phyloP scores from a whole-genome alignment of 2,797 vertebrate genomes.

The Champsocephalus esox region DNA sequence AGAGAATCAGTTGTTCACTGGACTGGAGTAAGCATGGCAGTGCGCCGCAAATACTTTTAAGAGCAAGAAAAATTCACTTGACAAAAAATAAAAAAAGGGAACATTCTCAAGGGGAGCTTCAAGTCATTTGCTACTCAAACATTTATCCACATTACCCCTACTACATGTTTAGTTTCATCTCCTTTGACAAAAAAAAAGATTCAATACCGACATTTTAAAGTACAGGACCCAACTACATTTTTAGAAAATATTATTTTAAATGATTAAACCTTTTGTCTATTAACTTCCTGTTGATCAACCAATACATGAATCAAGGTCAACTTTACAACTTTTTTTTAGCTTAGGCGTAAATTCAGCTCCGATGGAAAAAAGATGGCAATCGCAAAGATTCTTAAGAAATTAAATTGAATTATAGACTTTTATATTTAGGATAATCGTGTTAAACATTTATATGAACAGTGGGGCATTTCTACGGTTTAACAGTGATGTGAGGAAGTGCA shows the following conservation, averaged over 20 bases:
- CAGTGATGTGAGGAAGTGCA: slow-evolving; percentile 27
- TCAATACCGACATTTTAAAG: not conserved
- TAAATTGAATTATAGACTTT: not conserved
- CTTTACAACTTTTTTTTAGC: too few species aligned
- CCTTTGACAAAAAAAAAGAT: not conserved
- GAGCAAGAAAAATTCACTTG: not conserved
- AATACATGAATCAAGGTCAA: not conserved
- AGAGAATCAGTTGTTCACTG: not conserved
- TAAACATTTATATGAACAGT: not conserved
- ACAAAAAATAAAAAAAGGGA: not conserved
- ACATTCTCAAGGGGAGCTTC: not conserved
- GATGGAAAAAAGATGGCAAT: not conserved
- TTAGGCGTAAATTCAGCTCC: too few species aligned
- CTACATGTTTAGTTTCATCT: not conserved
- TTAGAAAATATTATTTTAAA: not conserved
- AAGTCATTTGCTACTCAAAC: not conserved
- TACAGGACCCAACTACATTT: not conserved
- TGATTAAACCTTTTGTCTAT: too few species aligned
- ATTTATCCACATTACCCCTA: not conserved
- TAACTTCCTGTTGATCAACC: not conserved
- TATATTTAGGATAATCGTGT: not conserved
- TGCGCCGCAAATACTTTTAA: not conserved
- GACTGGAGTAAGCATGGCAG: not conserved
- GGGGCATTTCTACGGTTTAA: not conserved
- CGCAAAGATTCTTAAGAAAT: not conserved